A percentile compares a stretch with the other conserved stretches of the same genome.
These are phyloP conservation scores for Brotula barbata DNA, from an alignment of 2,797 vertebrate genomes.

Conservation along the genomic window DNA sequence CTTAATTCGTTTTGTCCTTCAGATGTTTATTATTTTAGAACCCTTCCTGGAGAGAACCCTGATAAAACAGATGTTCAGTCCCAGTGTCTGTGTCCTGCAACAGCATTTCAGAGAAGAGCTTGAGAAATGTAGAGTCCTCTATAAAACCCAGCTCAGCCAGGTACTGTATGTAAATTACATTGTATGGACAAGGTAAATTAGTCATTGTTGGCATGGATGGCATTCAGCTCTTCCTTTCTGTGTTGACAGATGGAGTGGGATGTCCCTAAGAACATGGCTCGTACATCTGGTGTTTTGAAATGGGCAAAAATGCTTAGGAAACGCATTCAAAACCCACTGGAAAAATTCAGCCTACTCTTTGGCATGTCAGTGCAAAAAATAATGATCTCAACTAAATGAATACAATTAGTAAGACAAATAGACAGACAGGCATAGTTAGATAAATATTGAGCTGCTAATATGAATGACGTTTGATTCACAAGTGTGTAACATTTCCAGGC, in stretches of 20 bases:
- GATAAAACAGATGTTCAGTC: conserved; percentile 81
- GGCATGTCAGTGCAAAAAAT: conserved; percentile 71
- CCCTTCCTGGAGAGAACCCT: conserved; percentile 81
- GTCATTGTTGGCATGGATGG: not conserved
- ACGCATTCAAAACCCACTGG: conserved; percentile 78
- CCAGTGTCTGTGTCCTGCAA: conserved; percentile 76
- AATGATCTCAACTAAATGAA: not conserved
- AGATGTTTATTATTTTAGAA: conserved; percentile 82
- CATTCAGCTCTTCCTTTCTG: conserved; percentile 1
- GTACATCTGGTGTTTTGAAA: conserved; percentile 80
- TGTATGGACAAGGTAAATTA: not conserved
- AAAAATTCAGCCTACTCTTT: conserved; percentile 72
- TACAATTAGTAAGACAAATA: not conserved
- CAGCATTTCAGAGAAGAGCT: conserved; percentile 80
- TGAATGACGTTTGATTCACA: not conserved
- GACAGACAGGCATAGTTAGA: not conserved
- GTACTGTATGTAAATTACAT: conserved; percentile 51
- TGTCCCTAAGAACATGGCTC: conserved; percentile 80
- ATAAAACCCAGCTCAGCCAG: conserved; percentile 76
- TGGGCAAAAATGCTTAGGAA: conserved; percentile 81
- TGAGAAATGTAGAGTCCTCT: conserved; percentile 77
- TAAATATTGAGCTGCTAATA: not conserved
- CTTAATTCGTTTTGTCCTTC: conserved; percentile 15
- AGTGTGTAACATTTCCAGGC: conserved; percentile 51
- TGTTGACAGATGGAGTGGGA: conserved; percentile 64